These are phyloP conservation scores for Eulithis prunata DNA, from an alignment of 2,888 invertebrate species.

Conservation along the genomic window DNA sequence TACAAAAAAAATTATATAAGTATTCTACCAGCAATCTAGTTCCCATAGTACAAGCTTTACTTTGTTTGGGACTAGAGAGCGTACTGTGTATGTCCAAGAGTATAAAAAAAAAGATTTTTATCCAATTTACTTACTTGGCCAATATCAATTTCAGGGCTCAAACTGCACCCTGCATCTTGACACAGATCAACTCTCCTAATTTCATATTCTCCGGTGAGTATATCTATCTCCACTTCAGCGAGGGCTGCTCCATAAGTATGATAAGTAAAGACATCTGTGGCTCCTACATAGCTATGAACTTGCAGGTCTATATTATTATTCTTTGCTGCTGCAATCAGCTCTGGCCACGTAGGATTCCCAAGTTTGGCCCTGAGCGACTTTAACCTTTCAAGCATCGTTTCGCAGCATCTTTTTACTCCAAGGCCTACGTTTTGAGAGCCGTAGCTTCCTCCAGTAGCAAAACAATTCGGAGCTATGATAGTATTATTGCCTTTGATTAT, in stretches of 20 bases:
- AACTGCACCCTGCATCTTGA: constrained; percentile 86
- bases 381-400: constrained; percentile 70
- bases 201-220: constrained; percentile 87
- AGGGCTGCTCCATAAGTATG: constrained; percentile 82
- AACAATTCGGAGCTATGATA: constrained; percentile 85
- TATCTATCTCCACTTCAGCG: constrained; percentile 88
- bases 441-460: constrained; percentile 86
- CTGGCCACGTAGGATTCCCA: constrained; percentile 74
- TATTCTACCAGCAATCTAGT: too few relatives aligned
- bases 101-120: too few relatives aligned
- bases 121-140: constrained; percentile 81
- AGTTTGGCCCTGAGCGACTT: constrained; percentile 66
- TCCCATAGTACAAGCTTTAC: too few relatives aligned
- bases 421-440: constrained; percentile 86
- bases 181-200: constrained; percentile 85
- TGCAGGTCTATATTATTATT: constrained; percentile 57
- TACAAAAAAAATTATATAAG: too few relatives aligned
- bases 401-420: constrained; percentile 80
- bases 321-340: constrained; percentile 76
- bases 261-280: constrained; percentile 48
- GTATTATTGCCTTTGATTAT: constrained; percentile 86
- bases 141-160: constrained; percentile 86
- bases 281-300: constrained; percentile 49
- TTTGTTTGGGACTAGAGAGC: too few relatives aligned
- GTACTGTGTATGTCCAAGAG: too few relatives aligned